Conservation (phyloP, 1,140 invertebrate species). For the Bombus haemorrhoidalis region DNA sequence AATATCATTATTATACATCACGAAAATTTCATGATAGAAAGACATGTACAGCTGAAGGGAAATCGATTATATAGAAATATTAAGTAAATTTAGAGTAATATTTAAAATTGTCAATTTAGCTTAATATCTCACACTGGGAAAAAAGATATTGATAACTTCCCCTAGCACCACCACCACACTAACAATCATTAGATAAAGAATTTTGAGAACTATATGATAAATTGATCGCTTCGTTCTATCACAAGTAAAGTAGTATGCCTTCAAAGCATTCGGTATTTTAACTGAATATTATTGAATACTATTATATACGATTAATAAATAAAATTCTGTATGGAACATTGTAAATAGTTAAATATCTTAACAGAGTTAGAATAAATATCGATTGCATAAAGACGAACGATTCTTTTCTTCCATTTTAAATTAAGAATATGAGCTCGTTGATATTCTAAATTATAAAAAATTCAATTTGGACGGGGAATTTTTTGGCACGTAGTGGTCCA, state of each 20-base stretch:
- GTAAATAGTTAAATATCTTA: not conserved
- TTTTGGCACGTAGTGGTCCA: conserved; percentile 69
- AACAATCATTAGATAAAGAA: not conserved
- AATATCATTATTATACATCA: conserved; percentile 23
- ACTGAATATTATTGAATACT: not conserved
- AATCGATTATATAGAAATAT: conserved; percentile 20
- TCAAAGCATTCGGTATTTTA: not conserved
- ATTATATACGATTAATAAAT: not conserved
- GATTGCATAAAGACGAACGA: not conserved
- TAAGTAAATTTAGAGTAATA: conserved; percentile 37
- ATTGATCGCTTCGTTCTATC: not conserved
- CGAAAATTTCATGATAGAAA: conserved; percentile 26
- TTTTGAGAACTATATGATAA: not conserved
- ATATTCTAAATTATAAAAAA: conserved; percentile 51
- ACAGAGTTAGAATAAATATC: conserved; percentile 17
- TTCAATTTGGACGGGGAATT: conserved; percentile 65
- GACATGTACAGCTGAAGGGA: conserved; percentile 11
- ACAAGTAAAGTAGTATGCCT: not conserved
- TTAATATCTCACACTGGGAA: not conserved
- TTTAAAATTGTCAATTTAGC: conserved; percentile 1
- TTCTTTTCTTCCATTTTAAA: not conserved
- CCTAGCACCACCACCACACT: conserved; percentile 36
- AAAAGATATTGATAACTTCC: conserved; percentile 14
- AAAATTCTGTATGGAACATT: not conserved
- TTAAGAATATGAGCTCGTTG: conserved; percentile 12